phyloP scores from a whole-genome alignment of 2,888 invertebrate genomes.

The Drosophila macrospina region DNA sequence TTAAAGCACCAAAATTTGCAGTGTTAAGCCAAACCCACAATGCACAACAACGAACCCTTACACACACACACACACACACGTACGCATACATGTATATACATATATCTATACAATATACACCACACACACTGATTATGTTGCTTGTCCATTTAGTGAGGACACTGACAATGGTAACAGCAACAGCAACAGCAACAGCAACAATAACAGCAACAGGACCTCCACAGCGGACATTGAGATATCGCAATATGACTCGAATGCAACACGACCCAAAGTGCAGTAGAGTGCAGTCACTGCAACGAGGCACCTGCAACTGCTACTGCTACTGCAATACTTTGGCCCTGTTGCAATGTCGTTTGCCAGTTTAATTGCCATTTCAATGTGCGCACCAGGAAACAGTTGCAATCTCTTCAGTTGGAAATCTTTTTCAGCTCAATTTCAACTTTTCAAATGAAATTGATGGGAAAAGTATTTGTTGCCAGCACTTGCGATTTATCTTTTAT shows the following conservation, averaged over 20 bases:
- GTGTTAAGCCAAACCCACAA: slow-evolving; percentile 46
- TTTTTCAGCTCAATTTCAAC: slow-evolving; percentile 20
- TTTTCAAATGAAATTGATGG: slow-evolving; percentile 30
- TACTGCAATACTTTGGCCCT: neutral
- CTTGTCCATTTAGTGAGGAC: slow-evolving; percentile 74
- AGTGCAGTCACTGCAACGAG: slow-evolving; percentile 18
- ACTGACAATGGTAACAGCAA: slow-evolving; percentile 51
- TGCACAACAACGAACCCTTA: slow-evolving; percentile 48
- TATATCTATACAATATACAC: slow-evolving; percentile 21
- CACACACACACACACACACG: slow-evolving; percentile 18
- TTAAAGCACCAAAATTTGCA: slow-evolving; percentile 61
- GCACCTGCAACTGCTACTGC: slow-evolving; percentile 10
- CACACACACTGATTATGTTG: slow-evolving; percentile 66
- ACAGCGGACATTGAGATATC: slow-evolving; percentile 82
- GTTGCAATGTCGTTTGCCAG: slow-evolving; percentile 30
- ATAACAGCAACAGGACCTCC: slow-evolving; percentile 57
- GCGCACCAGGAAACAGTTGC: slow-evolving; percentile 47
- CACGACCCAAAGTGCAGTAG: slow-evolving; percentile 59
- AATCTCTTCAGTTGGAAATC: slow-evolving; percentile 46
- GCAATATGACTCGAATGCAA: slow-evolving; percentile 54
- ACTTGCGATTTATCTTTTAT: slow-evolving; percentile 50
- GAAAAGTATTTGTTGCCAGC: slow-evolving; percentile 46
- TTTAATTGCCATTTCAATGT: slow-evolving; percentile 55
- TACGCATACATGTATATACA: neutral
- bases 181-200: slow-evolving; percentile 58